Evolutionary conservation across 2,888 invertebrate species (phyloP), one percentile per base, ranked within the genome.

Genomic region (Chrysolina oricalcia): DNA sequence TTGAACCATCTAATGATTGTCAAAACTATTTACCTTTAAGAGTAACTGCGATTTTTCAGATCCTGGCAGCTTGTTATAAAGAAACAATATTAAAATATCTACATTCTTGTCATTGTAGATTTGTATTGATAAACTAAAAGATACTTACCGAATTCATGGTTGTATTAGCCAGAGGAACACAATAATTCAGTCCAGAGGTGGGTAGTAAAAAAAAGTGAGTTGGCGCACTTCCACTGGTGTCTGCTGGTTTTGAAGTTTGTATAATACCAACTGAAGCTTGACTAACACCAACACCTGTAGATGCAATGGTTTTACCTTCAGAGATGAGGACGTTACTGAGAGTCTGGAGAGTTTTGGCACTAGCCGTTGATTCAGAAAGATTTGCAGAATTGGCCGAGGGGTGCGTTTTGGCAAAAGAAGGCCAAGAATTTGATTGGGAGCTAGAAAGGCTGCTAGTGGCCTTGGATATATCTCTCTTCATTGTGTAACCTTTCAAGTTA

Each of bases 101-200:
- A 72, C 59, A 73, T 21, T 35, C 35, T 17, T 9, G 11, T 27
- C n/a, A 23, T 17, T 15, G 50, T 9, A 63, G 27, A 64, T 15
- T 27, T 3, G 2, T 27, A 3, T 27, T 40, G 35, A 21, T 10
- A 56, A 10, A 17, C 73, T 62, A 80, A 80, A 35, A 35, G 5
- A 0, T 85, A 87, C 77, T 89, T 88, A 87, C 85, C 84, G 84
- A 81, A 19, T 81, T 85, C 69, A 86, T 69, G 13, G 84, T 74
- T 19, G 85, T 82, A 76, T 73, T 85, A 0, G 74, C 73, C 11
- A 81, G 69, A 19, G 80, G 70, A 35, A 79, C 75, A 65, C 82
- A 74, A 65, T 79, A 85, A 23, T 79, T 82, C 13, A 81, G 81
- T 76, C 83, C 83, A 81, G 83, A 84, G 1, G 84, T 83, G 1